Evolutionary conservation across 2,888 invertebrate species (phyloP).

Genomic region (Drosophila maculinotata): DNA sequence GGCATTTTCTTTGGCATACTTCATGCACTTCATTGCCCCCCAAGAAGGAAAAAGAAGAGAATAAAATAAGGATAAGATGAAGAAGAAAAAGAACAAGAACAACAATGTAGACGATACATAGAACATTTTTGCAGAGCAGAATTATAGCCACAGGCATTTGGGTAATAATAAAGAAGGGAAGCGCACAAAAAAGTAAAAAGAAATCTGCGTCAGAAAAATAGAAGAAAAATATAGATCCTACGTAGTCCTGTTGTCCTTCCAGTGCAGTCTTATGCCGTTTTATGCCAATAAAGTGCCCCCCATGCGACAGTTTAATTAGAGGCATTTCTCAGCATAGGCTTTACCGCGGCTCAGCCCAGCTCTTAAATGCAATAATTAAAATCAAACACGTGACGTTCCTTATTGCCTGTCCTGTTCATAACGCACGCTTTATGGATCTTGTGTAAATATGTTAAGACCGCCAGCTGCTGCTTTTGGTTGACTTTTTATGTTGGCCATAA

Average conservation of each 20-base stretch:
- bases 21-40: constrained; percentile 73
- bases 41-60: constrained; percentile 31
- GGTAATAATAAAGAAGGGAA: constrained; percentile 62
- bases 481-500: constrained; percentile 65
- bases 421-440: constrained; percentile 36
- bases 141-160: constrained; percentile 70
- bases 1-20: constrained; percentile 68
- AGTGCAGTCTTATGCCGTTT: constrained; percentile 44
- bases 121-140: constrained; percentile 67
- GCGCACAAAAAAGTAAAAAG: constrained; percentile 40
- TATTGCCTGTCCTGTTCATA: no score
- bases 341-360: constrained; percentile 18
- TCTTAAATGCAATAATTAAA: constrained; percentile 68
- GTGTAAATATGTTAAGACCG: constrained; percentile 27
- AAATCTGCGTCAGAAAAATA: constrained; percentile 20
- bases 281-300: constrained; percentile 69
- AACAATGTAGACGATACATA: constrained; percentile 54
- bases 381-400: constrained; percentile 32
- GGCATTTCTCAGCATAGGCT: constrained; percentile 16
- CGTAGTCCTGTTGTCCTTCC: constrained; percentile 4
- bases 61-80: constrained; percentile 11
- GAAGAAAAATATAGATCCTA: constrained; percentile 29
- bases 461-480: constrained; percentile 33
- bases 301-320: constrained; percentile 73
- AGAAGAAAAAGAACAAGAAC: constrained; percentile 26